A percentile compares a stretch with the other conserved stretches of the same genome.
phyloP scores from a whole-genome alignment of 2,888 invertebrate genomes.

The Oeneis ivallda region DNA sequence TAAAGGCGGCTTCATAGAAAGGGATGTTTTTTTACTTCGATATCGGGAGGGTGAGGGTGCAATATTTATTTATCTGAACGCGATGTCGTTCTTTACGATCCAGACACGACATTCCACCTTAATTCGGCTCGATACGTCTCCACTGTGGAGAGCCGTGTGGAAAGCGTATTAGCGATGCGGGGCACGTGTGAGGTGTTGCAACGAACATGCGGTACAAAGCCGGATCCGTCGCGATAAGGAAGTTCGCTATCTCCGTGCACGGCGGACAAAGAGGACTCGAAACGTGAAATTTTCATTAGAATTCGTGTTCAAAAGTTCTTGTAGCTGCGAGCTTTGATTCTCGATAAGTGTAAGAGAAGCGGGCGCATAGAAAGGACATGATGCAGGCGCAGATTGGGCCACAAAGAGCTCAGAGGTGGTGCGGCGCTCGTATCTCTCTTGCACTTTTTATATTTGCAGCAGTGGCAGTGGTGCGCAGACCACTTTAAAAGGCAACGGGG shows the following conservation, averaged over 20 bases:
- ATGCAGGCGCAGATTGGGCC: conserved; percentile 78
- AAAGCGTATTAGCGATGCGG: conserved; percentile 68
- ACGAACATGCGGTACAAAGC: conserved; percentile 65
- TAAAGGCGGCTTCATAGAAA: conserved; percentile 80
- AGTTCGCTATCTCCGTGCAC: conserved; percentile 63
- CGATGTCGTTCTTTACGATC: conserved; percentile 71
- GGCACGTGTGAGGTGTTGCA: conserved; percentile 64
- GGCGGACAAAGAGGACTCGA: conserved; percentile 69
- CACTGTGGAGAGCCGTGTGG: conserved; percentile 48
- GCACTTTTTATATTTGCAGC: conserved; percentile 79
- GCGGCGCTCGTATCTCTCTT: conserved; percentile 72
- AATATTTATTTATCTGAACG: conserved; percentile 79
- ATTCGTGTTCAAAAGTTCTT: conserved; percentile 73
- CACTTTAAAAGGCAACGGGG: conserved; percentile 80
- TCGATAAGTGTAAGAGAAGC: conserved; percentile 78
- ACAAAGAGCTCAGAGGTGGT: conserved; percentile 81
- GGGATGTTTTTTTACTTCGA: conserved; percentile 80
- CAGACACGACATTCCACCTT: conserved; percentile 65
- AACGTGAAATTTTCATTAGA: conserved; percentile 80
- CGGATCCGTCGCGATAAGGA: conserved; percentile 71
- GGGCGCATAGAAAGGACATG: conserved; percentile 75
- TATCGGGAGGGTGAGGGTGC: conserved; percentile 80
- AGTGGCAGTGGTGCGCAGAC: conserved; percentile 77
- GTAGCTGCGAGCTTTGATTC: conserved; percentile 72
- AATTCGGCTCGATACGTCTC: conserved; percentile 65